Evolutionary conservation across 2,888 invertebrate species (phyloP), one percentile per base, ranked within the genome.

Genomic region (Bembecia ichneumoniformis): DNA sequence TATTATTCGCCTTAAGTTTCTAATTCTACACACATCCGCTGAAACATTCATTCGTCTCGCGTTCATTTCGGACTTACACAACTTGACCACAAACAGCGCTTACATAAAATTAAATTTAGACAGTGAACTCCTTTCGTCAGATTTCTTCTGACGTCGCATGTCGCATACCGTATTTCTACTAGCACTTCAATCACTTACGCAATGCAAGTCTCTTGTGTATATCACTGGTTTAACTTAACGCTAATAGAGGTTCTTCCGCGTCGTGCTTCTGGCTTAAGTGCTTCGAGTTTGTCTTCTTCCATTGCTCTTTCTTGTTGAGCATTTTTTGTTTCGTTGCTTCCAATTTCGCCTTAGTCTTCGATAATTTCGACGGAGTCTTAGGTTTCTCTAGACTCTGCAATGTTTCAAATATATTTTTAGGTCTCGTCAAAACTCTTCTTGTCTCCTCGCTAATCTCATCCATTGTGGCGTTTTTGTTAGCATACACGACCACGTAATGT

Each of bases 371-470:
- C 11, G 70, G 67, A 52, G 81, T 86, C 50, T 89, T 82, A 46
- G 76, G 59, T 50, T 90, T 82, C 63, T 95, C 95, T 28, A 28
- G 28, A 28, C 28, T 28, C 28, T 28, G 28, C 9, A 28, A 28
- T 49, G 93, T 93, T 72, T 95, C 95, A 56, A 95, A 92, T 49
- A 95, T 95, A 68, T 95, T 95, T 64, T 94, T 93, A n/a, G 94
- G 94, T 58, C 88, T 86, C 3, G 77, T 88, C 59, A 81, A 57
- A 4, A 84, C 82, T 53, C 69, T 73, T 61, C 81, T 74, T 1
- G 79, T 73, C 63, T 81, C 81, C 58, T 82, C 78, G 51, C 87
- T 82, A 15, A 87, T 74, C 57, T 90, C 87, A 58, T 89, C 88
- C 56, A 87, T 79, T 3, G 92, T 93, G 5, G 90, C 90, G 63